A percentile compares a stretch with the other conserved stretches of the same genome.
Conservation (phyloP, 2,888 invertebrate species). For the Lathronympha strigana region DNA sequence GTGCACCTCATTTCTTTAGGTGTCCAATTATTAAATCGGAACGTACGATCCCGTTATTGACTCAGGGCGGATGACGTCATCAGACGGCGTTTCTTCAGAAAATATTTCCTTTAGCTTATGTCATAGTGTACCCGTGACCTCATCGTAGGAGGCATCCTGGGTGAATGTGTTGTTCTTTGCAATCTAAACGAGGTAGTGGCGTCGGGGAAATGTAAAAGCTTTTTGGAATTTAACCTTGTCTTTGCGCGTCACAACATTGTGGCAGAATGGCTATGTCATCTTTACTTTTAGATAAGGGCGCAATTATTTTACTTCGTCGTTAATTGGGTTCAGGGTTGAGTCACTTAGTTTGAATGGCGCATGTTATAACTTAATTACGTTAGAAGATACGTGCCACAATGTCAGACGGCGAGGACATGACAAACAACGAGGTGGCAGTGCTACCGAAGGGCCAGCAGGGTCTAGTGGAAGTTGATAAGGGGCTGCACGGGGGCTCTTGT, state of each 20-base stretch:
- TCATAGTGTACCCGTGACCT: constrained; percentile 56
- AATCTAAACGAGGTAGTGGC: constrained; percentile 67
- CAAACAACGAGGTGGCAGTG: constrained; percentile 68
- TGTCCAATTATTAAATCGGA: constrained; percentile 5
- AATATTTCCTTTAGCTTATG: constrained; percentile 47
- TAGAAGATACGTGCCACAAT: constrained; percentile 34
- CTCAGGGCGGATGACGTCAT: constrained; percentile 33
- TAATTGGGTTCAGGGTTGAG: constrained; percentile 23
- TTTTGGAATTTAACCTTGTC: constrained; percentile 62
- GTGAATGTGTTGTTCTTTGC: constrained; percentile 60
- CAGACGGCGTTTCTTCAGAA: constrained; percentile 33
- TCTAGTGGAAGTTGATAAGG: constrained; percentile 75
- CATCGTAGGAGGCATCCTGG: constrained; percentile 55
- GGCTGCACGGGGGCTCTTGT: constrained; percentile 74
- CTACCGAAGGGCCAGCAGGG: constrained; percentile 69
- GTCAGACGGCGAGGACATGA: constrained; percentile 55
- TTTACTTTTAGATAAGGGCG: constrained; percentile 45
- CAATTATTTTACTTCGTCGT: constrained; percentile 12
- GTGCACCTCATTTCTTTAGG: not conserved
- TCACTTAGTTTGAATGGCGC: constrained; percentile 25
- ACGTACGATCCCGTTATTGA: constrained; percentile 10
- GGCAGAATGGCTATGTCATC: constrained; percentile 51
- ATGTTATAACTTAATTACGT: constrained; percentile 33
- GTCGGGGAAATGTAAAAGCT: constrained; percentile 62
- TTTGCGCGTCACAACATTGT: constrained; percentile 57